Conservation (phyloP, 1,140 invertebrate species). For the Papilio polyxenes region DNA sequence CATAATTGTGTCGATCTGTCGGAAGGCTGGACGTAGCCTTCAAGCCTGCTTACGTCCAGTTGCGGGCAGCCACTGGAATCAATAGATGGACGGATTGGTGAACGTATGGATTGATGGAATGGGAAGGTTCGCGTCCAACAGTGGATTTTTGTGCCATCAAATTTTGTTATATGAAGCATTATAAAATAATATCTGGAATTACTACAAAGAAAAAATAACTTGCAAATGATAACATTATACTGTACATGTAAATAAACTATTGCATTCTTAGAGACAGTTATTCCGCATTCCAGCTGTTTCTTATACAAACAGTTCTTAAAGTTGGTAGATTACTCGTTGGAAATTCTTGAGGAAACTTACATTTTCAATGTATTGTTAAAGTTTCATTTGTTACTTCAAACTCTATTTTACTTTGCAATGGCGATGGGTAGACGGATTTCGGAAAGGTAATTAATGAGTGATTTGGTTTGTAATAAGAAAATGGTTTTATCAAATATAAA, state of each 20-base stretch:
- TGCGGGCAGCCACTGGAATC: too few relatives aligned
- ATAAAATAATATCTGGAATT: not conserved
- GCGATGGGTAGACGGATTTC: not conserved
- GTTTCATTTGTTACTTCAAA: conserved; percentile 47
- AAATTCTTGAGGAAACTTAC: conserved; percentile 45
- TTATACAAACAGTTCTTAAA: conserved; percentile 64
- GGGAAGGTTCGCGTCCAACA: not conserved
- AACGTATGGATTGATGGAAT: too few relatives aligned
- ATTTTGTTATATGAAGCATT: not conserved
- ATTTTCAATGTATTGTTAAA: conserved; percentile 49
- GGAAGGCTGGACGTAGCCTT: not conserved
- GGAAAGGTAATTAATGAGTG: not conserved
- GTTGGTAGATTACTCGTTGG: conserved; percentile 57
- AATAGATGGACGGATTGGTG: not conserved
- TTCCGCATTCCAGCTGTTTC: conserved; percentile 48
- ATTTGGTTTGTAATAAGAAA: not conserved
- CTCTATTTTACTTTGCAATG: conserved; percentile 49
- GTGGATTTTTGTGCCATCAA: not conserved
- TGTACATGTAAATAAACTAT: not conserved
- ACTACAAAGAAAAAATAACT: not conserved
- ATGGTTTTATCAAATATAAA: too few relatives aligned
- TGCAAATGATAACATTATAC: conserved; percentile 2
- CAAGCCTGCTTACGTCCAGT: not conserved
- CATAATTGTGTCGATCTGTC: too few relatives aligned
- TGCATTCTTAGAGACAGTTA: conserved; percentile 43